Evolutionary conservation across 2,113 vertebrate genomes (phyloP), one percentile per base, ranked within the genome.

Genomic region (Clarias batrachus): DNA sequence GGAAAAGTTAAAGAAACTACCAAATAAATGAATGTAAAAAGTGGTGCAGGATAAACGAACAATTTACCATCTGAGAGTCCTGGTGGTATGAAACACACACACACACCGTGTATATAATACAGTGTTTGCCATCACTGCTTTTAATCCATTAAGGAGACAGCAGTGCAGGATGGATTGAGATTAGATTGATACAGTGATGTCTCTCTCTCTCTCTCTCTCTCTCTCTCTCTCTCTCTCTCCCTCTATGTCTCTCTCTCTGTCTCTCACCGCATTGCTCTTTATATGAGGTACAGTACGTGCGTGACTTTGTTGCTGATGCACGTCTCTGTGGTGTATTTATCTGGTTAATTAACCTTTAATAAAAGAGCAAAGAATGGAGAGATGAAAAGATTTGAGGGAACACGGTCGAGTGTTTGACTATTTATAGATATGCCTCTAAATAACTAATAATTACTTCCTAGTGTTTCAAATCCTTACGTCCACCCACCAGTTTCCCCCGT

Each of bases 371-470:
- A 77, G 41, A 13, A 82, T 19, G 52, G 23, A 77, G 25, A 27
- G 16, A 30, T 23, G 37, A n/a, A 48, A 7, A 48, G 48, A 48
- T 48, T 48, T 48, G 48, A 59, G 48, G 19, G 54, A 33, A 62
- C n/a, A 60, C 1, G 33, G 19, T 41, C 0, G 33, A 81, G 21
- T 62, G 78, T 76, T n/a, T 5, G 30, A 60, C 81, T 63, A 66
- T 82, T 66, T 82, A 27, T 82, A 86, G 30, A 60, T n/a, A 9
- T 25, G 19, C 16, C 21, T 3, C 41, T 41, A 27, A 48, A 89
- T 90, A 93, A 90, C 93, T 90, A 87, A 93, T 91, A 91, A 90
- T 86, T 90, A 87, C 91, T 79, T 77, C 87, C 85, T 88, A 79
- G 65, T 77, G 84, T 91, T 90, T 91, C 88, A 88, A 87, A 83